These are phyloP conservation scores for Spea bombifrons DNA, from an alignment of 2,113 vertebrate species.

Conservation along the genomic window DNA sequence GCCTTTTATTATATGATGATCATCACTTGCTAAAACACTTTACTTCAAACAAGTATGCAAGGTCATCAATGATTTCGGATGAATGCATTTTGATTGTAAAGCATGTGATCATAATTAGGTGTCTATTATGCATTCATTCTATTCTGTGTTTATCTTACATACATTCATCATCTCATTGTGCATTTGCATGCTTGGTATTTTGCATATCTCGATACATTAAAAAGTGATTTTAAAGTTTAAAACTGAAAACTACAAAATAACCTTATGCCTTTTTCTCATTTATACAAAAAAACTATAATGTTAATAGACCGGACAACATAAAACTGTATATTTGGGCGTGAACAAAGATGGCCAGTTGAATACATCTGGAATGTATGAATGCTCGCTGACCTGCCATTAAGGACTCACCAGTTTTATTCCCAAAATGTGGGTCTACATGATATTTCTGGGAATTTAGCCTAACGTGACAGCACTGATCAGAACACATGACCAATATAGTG, in stretches of 20 bases:
- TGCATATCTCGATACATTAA: slow-evolving; percentile 34
- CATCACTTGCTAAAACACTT: slow-evolving; percentile 31
- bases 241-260: slow-evolving; percentile 31
- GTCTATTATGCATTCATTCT: slow-evolving; percentile 47
- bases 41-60: slow-evolving; percentile 44
- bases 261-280: background rate
- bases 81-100: slow-evolving; percentile 48
- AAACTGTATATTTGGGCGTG: no score
- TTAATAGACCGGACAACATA: no score
- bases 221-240: slow-evolving; percentile 30
- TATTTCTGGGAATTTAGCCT: no score
- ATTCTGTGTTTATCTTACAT: slow-evolving; percentile 46
- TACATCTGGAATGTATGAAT: no score
- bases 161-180: slow-evolving; percentile 46
- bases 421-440: no score
- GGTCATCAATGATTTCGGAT: slow-evolving; percentile 47
- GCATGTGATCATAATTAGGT: slow-evolving; percentile 45
- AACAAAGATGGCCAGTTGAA: no score
- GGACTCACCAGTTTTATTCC: no score
- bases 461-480: no score
- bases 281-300: background rate
- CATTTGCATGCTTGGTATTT: slow-evolving; percentile 32
- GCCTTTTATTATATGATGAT: slow-evolving; percentile 43
- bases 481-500: no score
- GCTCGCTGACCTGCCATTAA: no score